Evolutionary conservation across 1,140 invertebrate genomes (phyloP).

Genomic region (Diorhabda sublineata): DNA sequence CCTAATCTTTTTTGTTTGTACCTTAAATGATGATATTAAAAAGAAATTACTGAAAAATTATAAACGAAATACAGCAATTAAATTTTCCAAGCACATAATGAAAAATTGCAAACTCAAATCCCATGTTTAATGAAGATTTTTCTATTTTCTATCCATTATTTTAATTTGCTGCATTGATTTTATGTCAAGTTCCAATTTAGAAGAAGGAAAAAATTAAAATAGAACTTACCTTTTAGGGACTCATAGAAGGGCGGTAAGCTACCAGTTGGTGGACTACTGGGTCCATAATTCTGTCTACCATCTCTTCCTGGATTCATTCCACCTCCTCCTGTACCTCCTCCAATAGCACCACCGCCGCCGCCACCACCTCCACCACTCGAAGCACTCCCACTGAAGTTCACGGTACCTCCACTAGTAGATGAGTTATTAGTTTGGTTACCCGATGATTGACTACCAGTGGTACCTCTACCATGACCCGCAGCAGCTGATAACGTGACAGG

Average conservation of each 20-base stretch:
- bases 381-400: constrained; percentile 50
- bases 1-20: too few species aligned
- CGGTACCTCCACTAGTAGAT: constrained; percentile 53
- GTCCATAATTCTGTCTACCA: constrained; percentile 74
- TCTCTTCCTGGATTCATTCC: constrained; percentile 69
- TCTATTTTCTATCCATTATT: too few species aligned
- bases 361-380: constrained; percentile 51
- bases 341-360: constrained; percentile 55
- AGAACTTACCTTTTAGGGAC: constrained; percentile 61
- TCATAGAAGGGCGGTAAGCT: constrained; percentile 81
- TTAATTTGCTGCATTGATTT: too few species aligned
- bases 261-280: constrained; percentile 76
- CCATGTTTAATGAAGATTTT: too few species aligned
- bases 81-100: too few species aligned
- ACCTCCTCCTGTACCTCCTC: constrained; percentile 62
- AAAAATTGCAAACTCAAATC: too few species aligned
- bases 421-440: constrained; percentile 50
- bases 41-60: too few species aligned
- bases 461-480: constrained; percentile 70
- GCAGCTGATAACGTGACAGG: constrained; percentile 62
- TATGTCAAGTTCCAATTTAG: too few species aligned
- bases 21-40: too few species aligned
- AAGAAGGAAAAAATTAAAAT: too few species aligned
- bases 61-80: too few species aligned
- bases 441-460: constrained; percentile 49